A percentile compares a stretch with the other conserved stretches of the same genome.
phyloP scores from a whole-genome alignment of 2,113 vertebrate genomes.

The Nothoprocta pentlandii region DNA sequence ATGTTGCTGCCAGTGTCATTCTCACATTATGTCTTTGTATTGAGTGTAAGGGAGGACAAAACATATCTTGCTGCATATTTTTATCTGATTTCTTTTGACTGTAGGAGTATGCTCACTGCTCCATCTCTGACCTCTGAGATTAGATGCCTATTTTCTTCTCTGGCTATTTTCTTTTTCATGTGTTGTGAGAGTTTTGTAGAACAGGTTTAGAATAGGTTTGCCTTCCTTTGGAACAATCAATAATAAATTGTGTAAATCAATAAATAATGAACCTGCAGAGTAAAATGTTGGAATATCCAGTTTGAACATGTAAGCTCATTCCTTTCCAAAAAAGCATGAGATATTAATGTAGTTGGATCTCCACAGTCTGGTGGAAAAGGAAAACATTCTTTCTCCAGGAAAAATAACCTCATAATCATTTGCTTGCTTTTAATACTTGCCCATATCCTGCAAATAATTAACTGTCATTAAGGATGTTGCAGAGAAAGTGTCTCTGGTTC shows the following conservation, averaged over 20 bases:
- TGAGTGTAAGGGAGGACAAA: neutral
- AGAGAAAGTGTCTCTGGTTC: neutral
- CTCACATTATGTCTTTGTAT: neutral
- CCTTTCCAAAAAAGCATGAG: neutral
- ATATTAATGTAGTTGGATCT: neutral
- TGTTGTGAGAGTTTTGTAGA: neutral
- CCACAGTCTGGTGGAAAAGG: neutral
- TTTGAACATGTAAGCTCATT: neutral
- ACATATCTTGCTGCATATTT: neutral
- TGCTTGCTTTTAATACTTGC: neutral
- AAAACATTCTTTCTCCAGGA: neutral
- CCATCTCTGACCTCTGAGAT: neutral
- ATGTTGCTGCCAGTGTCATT: neutral
- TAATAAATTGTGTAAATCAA: neutral
- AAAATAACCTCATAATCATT: neutral
- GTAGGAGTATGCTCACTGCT: neutral
- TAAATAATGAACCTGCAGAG: neutral
- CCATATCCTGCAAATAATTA: neutral
- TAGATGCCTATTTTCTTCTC: neutral
- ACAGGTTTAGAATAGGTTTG: neutral
- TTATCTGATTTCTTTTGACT: neutral
- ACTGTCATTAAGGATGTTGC: neutral
- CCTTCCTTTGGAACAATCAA: neutral
- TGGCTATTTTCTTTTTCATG: neutral
- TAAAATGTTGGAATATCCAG: neutral